Evolutionary conservation across 2,797 vertebrate species (phyloP).

Genomic region (Euthynnus affinis): DNA sequence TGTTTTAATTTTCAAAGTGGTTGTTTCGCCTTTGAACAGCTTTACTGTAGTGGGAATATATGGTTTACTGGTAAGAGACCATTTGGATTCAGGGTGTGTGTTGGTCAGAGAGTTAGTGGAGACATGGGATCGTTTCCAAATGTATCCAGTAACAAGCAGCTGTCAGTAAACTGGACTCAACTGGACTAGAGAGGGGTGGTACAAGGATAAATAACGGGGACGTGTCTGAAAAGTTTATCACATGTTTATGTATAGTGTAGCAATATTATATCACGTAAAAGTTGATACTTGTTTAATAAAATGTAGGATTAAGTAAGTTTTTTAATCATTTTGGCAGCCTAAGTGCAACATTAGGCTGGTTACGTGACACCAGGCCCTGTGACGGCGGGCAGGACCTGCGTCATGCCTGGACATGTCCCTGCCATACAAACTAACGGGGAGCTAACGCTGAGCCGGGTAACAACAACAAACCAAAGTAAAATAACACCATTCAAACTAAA

Average conservation of each 20-base stretch:
- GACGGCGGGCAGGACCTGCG: constrained; percentile 18
- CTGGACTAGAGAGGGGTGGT: constrained; percentile 19
- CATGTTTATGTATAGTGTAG: too few species aligned
- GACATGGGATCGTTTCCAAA: constrained; percentile 33
- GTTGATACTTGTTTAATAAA: rapidly evolving
- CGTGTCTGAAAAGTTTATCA: neutral
- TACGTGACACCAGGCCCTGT: constrained; percentile 28
- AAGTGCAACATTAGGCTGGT: neutral
- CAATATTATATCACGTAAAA: neutral
- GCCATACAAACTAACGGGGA: constrained; percentile 32
- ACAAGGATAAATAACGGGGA: neutral
- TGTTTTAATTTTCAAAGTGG: neutral
- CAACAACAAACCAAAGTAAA: neutral
- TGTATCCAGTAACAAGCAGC: constrained; percentile 57
- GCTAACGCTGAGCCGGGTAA: neutral
- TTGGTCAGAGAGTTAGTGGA: neutral
- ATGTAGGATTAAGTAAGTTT: rapidly evolving
- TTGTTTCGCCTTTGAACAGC: neutral
- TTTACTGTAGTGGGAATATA: neutral
- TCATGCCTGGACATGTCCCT: constrained; percentile 83
- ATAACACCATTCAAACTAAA: rapidly evolving
- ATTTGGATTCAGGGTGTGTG: neutral
- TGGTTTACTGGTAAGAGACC: neutral
- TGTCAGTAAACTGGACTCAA: constrained; percentile 64
- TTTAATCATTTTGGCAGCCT: rapidly evolving